phyloP scores from a whole-genome alignment of 2,113 vertebrate species.

The Gracilinanus agilis region DNA sequence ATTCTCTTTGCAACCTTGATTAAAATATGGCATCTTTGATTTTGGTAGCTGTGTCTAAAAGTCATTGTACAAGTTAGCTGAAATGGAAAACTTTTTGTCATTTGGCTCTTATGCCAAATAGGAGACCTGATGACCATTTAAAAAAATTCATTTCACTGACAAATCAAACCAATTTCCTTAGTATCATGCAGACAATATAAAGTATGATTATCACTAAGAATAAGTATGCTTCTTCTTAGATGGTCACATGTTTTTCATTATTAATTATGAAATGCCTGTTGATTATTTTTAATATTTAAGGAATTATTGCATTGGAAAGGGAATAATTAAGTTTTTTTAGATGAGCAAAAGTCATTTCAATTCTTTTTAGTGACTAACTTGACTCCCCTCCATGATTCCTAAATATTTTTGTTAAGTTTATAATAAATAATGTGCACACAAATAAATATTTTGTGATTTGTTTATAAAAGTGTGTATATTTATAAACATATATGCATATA shows the following conservation, averaged over 20 bases:
- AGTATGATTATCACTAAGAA: background rate
- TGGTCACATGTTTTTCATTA: background rate
- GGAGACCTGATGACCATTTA: background rate
- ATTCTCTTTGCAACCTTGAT: background rate
- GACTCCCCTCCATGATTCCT: background rate
- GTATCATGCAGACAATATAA: background rate
- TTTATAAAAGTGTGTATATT: background rate
- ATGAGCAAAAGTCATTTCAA: background rate
- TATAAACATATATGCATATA: background rate
- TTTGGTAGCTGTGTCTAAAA: background rate
- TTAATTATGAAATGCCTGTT: background rate
- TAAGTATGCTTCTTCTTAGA: background rate
- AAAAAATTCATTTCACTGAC: background rate
- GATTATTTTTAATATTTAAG: background rate
- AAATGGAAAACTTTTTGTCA: background rate
- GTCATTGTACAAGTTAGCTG: background rate
- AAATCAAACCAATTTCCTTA: constrained; percentile 17
- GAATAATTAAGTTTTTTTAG: background rate
- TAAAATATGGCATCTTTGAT: background rate
- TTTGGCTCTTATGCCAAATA: constrained; percentile 11
- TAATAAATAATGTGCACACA: background rate
- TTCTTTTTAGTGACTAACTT: background rate
- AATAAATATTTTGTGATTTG: background rate
- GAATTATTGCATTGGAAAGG: background rate
- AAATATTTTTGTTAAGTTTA: background rate